Evolutionary conservation across 2,113 vertebrate genomes (phyloP).

Genomic region (Pachypanchax playfairii): DNA sequence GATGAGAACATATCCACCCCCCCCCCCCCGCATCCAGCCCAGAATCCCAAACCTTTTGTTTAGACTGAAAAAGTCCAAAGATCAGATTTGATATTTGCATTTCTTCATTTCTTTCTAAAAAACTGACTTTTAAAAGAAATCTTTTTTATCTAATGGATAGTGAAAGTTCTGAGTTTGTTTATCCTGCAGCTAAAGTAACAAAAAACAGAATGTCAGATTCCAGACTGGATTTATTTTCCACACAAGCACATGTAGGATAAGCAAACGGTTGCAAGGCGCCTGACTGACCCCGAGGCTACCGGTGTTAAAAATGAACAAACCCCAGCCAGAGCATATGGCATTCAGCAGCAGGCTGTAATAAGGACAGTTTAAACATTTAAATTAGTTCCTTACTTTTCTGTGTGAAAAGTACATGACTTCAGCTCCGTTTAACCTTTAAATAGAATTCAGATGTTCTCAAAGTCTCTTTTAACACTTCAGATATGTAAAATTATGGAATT

Average conservation of each 20-base stretch:
- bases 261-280: not conserved
- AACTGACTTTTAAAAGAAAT: not conserved
- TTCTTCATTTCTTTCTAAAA: not conserved
- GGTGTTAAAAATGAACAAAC: constrained; percentile 42
- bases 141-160: not conserved
- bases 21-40: not conserved
- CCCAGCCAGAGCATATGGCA: constrained; percentile 31
- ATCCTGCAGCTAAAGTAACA: not conserved
- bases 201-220: not conserved
- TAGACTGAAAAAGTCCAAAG: not conserved
- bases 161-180: not conserved
- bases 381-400: not conserved
- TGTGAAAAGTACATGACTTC: not conserved
- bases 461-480: constrained; percentile 7
- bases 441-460: constrained; percentile 2
- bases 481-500: not conserved
- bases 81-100: not conserved
- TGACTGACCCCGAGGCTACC: constrained; percentile 17
- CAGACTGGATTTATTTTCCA: not conserved
- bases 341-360: not conserved
- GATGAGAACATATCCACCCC: too few relatives aligned
- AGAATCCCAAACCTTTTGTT: not conserved
- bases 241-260: constrained; percentile 14
- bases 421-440: not conserved
- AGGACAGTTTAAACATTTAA: constrained; percentile 44